Evolutionary conservation across 2,888 invertebrate species (phyloP), one percentile per base, ranked within the genome.

Genomic region (Drosophila sordidula): DNA sequence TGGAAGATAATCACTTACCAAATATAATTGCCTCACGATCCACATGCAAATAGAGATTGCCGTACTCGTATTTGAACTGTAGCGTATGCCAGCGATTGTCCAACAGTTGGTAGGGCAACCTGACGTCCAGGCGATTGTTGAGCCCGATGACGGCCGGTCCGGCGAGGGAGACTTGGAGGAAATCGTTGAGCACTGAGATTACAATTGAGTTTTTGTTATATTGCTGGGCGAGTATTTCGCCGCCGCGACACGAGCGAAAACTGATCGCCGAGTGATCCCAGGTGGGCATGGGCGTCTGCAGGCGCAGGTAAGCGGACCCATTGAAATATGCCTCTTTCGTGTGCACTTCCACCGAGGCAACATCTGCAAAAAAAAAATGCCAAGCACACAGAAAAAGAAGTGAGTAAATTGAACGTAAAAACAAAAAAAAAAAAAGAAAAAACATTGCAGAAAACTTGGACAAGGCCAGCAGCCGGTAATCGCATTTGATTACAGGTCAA

Each of bases 281-380:
- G 84, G 97, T 94, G 64, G 96, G 95, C 90, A 97, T 94, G 61
- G 96, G 95, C 68, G 95, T 94, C 75, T 94, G 93, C 77, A 97
- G 93, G 89, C 95, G 94, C 77, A 97, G 93, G 91, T 95, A 96
- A 18, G 96, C 95, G 85, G 95, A 95, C 80, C 96, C 96, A 93
- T 97, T 96, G 93, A 97, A 96, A 92, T 96, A 97, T 46, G 96
- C 97, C 93, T 97, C 97, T 59, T 96, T 95, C 59, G 95, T 84
- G 34, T 72, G 78, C 44, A 87, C 72, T 72, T 89, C 85, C 46
- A 79, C 79, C 16, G 89, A 74, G 69, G 78, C 83, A 74, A 90
- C 91, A 83, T 89, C 84, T 90, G 87, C 69, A 71, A 70, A 70
- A 68, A 71, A 70, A 70, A 68, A 54, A 79, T 54, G 75, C 78